A percentile compares a stretch with the other conserved stretches of the same genome.
These are phyloP conservation scores for Camelus dromedarius DNA, from an alignment of 2,113 vertebrate species.

Conservation along the genomic window DNA sequence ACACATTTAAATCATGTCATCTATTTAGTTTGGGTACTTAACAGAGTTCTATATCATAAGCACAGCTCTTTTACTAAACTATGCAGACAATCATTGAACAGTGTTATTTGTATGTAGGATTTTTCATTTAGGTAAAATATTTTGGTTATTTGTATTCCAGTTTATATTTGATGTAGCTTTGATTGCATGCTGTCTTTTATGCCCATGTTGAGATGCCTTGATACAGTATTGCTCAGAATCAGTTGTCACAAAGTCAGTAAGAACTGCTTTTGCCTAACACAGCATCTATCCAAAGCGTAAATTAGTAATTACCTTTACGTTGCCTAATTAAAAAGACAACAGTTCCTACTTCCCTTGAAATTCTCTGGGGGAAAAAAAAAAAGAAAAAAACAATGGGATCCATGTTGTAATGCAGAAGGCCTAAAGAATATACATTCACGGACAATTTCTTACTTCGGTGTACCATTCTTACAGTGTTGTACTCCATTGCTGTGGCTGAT, in stretches of 20 bases:
- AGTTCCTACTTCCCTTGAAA: background rate
- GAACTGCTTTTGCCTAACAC: background rate
- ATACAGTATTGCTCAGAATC: background rate
- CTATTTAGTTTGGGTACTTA: background rate
- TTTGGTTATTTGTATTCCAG: background rate
- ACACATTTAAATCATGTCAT: background rate
- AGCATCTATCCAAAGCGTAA: background rate
- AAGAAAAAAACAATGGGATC: background rate
- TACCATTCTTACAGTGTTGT: background rate
- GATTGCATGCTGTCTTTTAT: background rate
- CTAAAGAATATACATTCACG: background rate
- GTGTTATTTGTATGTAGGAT: background rate
- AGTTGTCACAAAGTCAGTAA: background rate
- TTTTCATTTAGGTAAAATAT: constrained; percentile 25
- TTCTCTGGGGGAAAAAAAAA: background rate
- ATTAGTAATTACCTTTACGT: constrained; percentile 38
- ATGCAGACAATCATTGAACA: background rate
- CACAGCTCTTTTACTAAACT: background rate
- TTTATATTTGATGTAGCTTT: constrained; percentile 14
- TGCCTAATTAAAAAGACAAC: background rate
- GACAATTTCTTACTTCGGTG: background rate
- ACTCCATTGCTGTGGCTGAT: background rate
- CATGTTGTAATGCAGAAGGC: background rate
- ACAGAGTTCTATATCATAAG: background rate
- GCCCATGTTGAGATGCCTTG: background rate